Conservation (phyloP, 2,797 vertebrate species). For the Limosa lapponica region DNA sequence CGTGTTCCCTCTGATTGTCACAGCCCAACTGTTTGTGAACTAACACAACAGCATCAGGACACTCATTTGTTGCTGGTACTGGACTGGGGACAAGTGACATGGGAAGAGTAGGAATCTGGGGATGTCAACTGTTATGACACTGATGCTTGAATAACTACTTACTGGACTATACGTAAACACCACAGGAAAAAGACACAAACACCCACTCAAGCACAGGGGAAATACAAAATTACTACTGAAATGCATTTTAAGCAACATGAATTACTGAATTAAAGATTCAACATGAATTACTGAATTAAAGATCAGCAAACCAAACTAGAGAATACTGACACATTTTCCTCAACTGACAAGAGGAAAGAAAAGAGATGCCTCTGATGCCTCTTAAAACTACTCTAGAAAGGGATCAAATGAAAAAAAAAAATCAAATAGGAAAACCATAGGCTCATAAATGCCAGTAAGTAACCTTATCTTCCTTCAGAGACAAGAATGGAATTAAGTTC, state of each 20-base stretch:
- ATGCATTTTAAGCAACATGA: not conserved
- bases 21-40: not conserved
- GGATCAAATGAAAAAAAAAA: not conserved
- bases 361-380: not conserved
- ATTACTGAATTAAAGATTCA: not conserved
- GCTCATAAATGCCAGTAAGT: not conserved
- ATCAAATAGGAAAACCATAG: not conserved
- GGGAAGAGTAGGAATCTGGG: not conserved
- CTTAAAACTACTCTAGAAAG: not conserved
- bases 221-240: not conserved
- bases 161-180: not conserved
- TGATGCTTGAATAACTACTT: not conserved
- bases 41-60: not conserved
- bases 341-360: too few relatives aligned
- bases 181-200: not conserved
- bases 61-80: not conserved
- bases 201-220: not conserved
- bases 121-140: fast-evolving
- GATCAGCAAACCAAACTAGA: not conserved
- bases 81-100: not conserved
- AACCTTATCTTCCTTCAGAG: not conserved
- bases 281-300: not conserved
- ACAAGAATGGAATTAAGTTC: not conserved
- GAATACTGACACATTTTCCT: not conserved
- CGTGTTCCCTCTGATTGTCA: not conserved